These are phyloP conservation scores for Lutjanus argentimaculatus DNA, from an alignment of 2,797 vertebrate species.

Conservation along the genomic window DNA sequence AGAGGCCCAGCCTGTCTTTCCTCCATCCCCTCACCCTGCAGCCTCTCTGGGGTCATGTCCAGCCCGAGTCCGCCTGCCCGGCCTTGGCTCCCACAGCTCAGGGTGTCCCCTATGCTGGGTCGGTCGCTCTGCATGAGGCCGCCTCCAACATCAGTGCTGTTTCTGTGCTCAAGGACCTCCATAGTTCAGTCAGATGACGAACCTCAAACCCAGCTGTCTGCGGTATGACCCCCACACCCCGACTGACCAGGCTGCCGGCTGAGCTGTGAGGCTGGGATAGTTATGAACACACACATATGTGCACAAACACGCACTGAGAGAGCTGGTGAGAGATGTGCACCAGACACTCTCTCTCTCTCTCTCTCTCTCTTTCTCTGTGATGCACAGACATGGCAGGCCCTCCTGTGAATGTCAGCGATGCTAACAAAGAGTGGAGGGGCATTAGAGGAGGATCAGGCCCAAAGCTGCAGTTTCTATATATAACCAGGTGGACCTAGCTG, in stretches of 20 bases:
- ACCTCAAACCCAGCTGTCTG: constrained; percentile 53
- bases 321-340: constrained; percentile 58
- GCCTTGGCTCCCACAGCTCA: constrained; percentile 25
- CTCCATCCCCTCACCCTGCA: constrained; percentile 38
- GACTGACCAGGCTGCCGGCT: constrained; percentile 65
- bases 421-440: constrained; percentile 79
- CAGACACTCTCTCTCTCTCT: constrained; percentile 64
- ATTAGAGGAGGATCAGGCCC: constrained; percentile 81
- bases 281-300: constrained; percentile 25
- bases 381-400: constrained; percentile 57
- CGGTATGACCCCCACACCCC: constrained; percentile 32
- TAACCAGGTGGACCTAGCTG: constrained; percentile 71
- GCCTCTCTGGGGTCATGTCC: constrained; percentile 36
- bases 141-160: constrained; percentile 44
- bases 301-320: constrained; percentile 40
- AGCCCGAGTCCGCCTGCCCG: constrained; percentile 34
- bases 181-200: constrained; percentile 53
- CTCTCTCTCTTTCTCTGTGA: constrained; percentile 52
- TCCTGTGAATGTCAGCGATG: constrained; percentile 77
- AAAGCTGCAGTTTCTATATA: constrained; percentile 80
- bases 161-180: constrained; percentile 76
- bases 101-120: neutral
- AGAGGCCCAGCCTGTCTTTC: constrained; percentile 58
- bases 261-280: constrained; percentile 65
- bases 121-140: constrained; percentile 41